These are phyloP conservation scores for Silvanus unidentatus DNA, from an alignment of 2,888 invertebrate species.

Conservation along the genomic window DNA sequence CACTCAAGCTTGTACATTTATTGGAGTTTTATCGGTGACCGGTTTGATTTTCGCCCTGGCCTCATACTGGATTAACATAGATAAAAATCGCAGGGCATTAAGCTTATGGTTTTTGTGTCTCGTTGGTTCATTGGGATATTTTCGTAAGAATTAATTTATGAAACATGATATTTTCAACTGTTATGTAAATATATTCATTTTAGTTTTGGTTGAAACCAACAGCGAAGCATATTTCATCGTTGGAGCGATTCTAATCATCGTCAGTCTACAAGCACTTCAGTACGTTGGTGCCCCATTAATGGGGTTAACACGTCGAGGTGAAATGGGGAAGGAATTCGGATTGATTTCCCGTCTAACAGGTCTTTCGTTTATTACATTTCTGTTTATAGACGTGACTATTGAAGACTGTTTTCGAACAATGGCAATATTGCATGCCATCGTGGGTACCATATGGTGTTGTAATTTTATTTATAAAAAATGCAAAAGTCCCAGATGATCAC, in stretches of 20 bases:
- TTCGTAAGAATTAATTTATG: slow-evolving; percentile 44
- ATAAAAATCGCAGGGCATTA: slow-evolving; percentile 33
- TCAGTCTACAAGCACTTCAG: slow-evolving; percentile 38
- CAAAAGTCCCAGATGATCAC: too few relatives aligned
- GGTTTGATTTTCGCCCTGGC: slow-evolving; percentile 35
- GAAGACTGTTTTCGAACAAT: slow-evolving; percentile 38
- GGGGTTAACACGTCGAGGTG: slow-evolving; percentile 35
- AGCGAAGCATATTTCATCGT: slow-evolving; percentile 32
- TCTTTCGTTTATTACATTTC: slow-evolving; percentile 24
- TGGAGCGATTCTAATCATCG: slow-evolving; percentile 36
- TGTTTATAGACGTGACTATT: slow-evolving; percentile 37
- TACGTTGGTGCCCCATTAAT: slow-evolving; percentile 35
- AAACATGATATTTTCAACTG: not conserved
- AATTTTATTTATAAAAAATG: slow-evolving; percentile 40
- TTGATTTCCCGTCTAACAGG: slow-evolving; percentile 34
- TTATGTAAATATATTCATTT: slow-evolving; percentile 16
- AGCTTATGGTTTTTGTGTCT: slow-evolving; percentile 46
- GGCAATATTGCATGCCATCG: slow-evolving; percentile 40
- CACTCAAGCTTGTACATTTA: not conserved
- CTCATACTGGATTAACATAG: slow-evolving; percentile 34
- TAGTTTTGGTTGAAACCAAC: slow-evolving; percentile 38
- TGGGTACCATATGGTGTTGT: slow-evolving; percentile 39
- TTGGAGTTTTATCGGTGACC: slow-evolving; percentile 15
- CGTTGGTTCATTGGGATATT: slow-evolving; percentile 52
- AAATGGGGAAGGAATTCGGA: slow-evolving; percentile 33